A percentile compares a stretch with the other conserved stretches of the same genome.
Evolutionary conservation across 2,113 vertebrate genomes (phyloP).

Genomic region (Cynocephalus volans): DNA sequence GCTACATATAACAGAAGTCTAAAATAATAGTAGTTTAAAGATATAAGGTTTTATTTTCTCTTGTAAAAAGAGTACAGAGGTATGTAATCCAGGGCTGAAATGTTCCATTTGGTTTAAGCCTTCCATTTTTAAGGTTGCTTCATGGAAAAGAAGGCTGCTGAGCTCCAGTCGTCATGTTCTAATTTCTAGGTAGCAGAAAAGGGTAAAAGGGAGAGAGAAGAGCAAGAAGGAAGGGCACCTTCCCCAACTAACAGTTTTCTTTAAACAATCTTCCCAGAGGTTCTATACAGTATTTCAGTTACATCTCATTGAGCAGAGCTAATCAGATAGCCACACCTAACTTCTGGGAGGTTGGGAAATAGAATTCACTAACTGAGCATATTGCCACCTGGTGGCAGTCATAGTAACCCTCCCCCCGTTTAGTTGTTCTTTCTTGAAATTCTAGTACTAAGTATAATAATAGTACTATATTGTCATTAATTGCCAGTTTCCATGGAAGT

Average conservation of each 20-base stretch:
- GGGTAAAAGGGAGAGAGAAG: background rate
- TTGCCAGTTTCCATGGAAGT: conserved; percentile 8
- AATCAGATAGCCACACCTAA: background rate
- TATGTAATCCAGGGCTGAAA: conserved; percentile 1
- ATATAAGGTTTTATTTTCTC: background rate
- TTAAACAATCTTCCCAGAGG: conserved; percentile 50
- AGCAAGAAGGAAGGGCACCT: background rate
- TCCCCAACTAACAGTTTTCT: background rate
- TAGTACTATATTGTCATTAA: conserved; percentile 24
- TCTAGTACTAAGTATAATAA: background rate
- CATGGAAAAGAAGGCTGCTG: conserved; percentile 32
- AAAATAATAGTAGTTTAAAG: conserved; percentile 51
- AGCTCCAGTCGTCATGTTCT: background rate
- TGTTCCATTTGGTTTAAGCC: background rate
- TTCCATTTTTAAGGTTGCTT: conserved; percentile 57
- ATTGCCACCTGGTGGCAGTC: background rate
- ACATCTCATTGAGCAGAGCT: background rate
- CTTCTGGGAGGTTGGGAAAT: background rate
- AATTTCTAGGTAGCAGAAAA: conserved; percentile 47
- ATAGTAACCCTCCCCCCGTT: fast-evolving
- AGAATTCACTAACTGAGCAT: conserved; percentile 47
- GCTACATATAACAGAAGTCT: conserved; percentile 28
- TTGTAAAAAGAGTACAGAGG: background rate
- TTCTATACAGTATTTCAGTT: background rate
- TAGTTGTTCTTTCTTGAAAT: conserved; percentile 54